Base-by-base conservation (phyloP, 2,888 invertebrate species). In the Homarus gammarus region DNA sequence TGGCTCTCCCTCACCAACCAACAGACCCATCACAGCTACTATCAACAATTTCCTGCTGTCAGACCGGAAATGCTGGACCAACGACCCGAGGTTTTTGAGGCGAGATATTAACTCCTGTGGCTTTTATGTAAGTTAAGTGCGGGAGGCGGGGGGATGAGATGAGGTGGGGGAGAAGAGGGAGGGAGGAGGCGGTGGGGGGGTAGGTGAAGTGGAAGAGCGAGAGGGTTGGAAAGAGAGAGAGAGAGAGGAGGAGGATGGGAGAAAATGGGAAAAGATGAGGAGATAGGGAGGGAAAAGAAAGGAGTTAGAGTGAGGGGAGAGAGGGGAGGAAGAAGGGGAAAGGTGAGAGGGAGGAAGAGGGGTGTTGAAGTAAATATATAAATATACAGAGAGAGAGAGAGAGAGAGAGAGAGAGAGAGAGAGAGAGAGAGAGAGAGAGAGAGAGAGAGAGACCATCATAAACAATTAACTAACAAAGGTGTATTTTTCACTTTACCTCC, bases 301-400 rank as follows among this genome's bases (percentile, higher is more conserved):
- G 27, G 36, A 44, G 77, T 27, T n/a, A 75, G 75, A 49, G 77
- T n/a, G 31, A 70, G 70, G 70, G 33, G n/a, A n/a, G 15, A 49
- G 77, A 27, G 27, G 27, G 77, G 27, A 27, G 27, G 36, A 44
- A 77, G 27, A 31, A 75, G 75, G 27, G 77, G 31, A 6, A 70
- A 31, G 18, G 33, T 27, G 31, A 31, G 70, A 70, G 70, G 18
- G 31, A 70, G 33, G 18, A 2, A 70, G 70, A 27, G 70, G 31
- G 70, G 18, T n/a, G n/a, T n/a, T n/a, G n/a, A n/a, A n/a, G n/a
- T n/a, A n/a, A n/a, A n/a, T n/a, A n/a, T n/a, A n/a, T n/a, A n/a
- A 3, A 56, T 15, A 18, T 1, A 56, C 22, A 18, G 22, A 56
- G 22, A 18, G 18, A 56, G 56, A 31, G 33, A 70, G 70, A 31